Percentiles rank a stretch among this genome's conserved stretches.
Evolutionary conservation across 2,113 vertebrate species (phyloP).

Genomic region (Saimiri boliviensis): DNA sequence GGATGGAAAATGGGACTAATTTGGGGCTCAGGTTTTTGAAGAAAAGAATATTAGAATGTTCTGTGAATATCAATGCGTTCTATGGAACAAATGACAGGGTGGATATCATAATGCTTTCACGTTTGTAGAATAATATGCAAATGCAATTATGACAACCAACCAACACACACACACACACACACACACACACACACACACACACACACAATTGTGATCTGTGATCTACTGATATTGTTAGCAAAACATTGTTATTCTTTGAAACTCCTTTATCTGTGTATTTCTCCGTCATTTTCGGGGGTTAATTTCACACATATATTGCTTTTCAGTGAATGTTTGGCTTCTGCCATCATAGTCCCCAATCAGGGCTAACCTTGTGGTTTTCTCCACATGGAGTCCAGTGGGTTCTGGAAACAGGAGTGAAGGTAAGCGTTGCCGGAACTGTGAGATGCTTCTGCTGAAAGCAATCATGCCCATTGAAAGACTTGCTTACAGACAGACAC

Average conservation of each 20-base stretch:
- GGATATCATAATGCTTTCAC: background rate
- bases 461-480: background rate
- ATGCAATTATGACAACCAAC: background rate
- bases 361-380: too few relatives aligned
- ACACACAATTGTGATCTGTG: too few relatives aligned
- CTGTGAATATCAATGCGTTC: background rate
- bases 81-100: background rate
- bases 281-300: too few relatives aligned
- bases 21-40: background rate
- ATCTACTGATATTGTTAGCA: background rate
- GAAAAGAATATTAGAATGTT: background rate
- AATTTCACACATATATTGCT: too few relatives aligned
- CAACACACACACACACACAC: too few relatives aligned
- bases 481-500: background rate
- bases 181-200: too few relatives aligned
- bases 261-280: background rate
- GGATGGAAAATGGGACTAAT: background rate
- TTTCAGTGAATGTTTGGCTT: too few relatives aligned
- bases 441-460: too few relatives aligned
- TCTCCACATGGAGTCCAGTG: too few relatives aligned
- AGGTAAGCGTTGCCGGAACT: background rate
- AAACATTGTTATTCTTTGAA: background rate
- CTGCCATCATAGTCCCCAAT: too few relatives aligned
- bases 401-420: too few relatives aligned
- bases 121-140: background rate